phyloP scores from a whole-genome alignment of 2,113 vertebrate genomes.

The Equus quagga region DNA sequence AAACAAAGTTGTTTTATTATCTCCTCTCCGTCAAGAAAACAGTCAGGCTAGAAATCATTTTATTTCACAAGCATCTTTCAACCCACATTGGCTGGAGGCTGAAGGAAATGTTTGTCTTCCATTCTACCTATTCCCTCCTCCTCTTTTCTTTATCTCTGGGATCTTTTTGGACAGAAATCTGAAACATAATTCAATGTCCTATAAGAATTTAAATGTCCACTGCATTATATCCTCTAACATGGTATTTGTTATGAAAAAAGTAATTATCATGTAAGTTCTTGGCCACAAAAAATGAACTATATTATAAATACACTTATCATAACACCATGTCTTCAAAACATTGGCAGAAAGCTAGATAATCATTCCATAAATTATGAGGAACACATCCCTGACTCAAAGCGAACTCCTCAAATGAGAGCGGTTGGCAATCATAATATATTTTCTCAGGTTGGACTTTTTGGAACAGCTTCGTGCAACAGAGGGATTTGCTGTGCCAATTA shows the following conservation, averaged over 20 bases:
- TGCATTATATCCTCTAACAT: slow-evolving; percentile 67
- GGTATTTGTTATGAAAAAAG: slow-evolving; percentile 67
- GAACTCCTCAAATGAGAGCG: not conserved
- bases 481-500: not conserved
- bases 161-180: slow-evolving; percentile 53
- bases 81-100: not conserved
- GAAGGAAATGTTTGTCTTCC: slow-evolving; percentile 5
- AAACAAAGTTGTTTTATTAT: not conserved
- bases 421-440: not conserved
- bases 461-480: not conserved
- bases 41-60: not conserved
- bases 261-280: slow-evolving; percentile 59
- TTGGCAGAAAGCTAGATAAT: slow-evolving; percentile 58
- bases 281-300: slow-evolving; percentile 61
- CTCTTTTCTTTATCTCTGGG: slow-evolving; percentile 33
- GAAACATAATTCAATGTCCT: slow-evolving; percentile 7
- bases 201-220: slow-evolving; percentile 42
- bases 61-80: slow-evolving; percentile 16
- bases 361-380: slow-evolving; percentile 43
- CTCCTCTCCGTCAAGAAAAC: slow-evolving; percentile 1
- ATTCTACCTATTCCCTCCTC: not conserved
- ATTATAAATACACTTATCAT: slow-evolving; percentile 69
- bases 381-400: not conserved
- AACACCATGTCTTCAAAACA: slow-evolving; percentile 65
- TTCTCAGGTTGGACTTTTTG: slow-evolving; percentile 36